phyloP scores from a whole-genome alignment of 2,888 invertebrate genomes.

The Polyommatus iphigenia region DNA sequence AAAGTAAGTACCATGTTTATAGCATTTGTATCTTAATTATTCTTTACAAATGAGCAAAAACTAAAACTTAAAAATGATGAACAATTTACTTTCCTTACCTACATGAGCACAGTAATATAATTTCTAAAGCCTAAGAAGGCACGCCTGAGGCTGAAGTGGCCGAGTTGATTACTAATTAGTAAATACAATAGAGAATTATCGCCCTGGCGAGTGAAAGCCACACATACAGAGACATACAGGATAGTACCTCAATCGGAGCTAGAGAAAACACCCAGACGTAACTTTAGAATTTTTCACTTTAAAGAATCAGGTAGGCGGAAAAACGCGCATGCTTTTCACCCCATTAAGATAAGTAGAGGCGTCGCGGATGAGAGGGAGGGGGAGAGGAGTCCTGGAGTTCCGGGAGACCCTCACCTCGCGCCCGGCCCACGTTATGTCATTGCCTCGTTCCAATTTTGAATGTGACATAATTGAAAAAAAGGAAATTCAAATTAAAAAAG shows the following conservation, averaged over 20 bases:
- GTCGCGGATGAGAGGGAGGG: slow-evolving; percentile 49
- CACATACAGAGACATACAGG: background rate
- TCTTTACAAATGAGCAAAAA: background rate
- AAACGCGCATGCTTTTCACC: slow-evolving; percentile 65
- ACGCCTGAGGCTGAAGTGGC: background rate
- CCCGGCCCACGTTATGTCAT: slow-evolving; percentile 50
- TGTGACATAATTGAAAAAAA: slow-evolving; percentile 35
- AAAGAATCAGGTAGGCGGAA: slow-evolving; percentile 40
- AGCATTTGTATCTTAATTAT: no score
- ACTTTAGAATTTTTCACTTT: slow-evolving; percentile 35
- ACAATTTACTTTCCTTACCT: background rate
- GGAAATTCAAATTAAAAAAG: slow-evolving; percentile 35
- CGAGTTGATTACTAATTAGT: slow-evolving; percentile 5
- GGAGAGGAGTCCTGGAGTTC: slow-evolving; percentile 49
- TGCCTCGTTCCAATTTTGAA: slow-evolving; percentile 38
- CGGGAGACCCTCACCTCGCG: slow-evolving; percentile 53
- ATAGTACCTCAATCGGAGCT: background rate
- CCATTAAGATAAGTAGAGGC: slow-evolving; percentile 61
- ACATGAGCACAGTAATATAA: background rate
- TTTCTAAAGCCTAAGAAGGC: background rate
- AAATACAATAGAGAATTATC: background rate
- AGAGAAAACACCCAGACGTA: slow-evolving; percentile 1
- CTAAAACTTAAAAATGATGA: background rate
- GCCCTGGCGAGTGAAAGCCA: background rate
- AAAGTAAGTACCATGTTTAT: no score